A percentile compares a stretch with the other conserved stretches of the same genome.
Conservation (phyloP, 2,113 vertebrate genomes). For the Podarcis cretensis region DNA sequence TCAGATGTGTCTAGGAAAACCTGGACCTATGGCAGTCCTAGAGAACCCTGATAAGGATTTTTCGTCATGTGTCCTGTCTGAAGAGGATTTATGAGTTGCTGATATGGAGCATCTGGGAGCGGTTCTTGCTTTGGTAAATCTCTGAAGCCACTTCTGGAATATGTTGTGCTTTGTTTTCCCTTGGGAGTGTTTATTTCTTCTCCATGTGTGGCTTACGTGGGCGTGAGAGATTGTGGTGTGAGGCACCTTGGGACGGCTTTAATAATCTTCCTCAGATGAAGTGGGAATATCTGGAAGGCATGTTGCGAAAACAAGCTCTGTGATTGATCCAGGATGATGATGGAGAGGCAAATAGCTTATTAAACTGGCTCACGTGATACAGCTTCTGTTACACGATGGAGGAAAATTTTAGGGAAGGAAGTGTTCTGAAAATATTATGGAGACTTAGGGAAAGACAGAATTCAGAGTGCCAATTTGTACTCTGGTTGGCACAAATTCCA, state of each 20-base stretch:
- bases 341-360: conserved; percentile 33
- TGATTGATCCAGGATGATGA: conserved; percentile 13
- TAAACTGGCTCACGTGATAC: conserved; percentile 17
- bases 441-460: conserved; percentile 11
- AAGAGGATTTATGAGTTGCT: not conserved
- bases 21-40: no score
- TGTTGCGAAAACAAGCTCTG: not conserved
- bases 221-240: conserved; percentile 22
- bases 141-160: conserved; percentile 40
- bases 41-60: no score
- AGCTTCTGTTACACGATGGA: conserved; percentile 30
- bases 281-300: conserved; percentile 29
- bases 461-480: not conserved
- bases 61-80: no score
- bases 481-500: not conserved
- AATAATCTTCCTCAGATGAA: not conserved
- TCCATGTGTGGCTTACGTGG: fast-evolving
- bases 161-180: conserved; percentile 22
- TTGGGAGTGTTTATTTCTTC: conserved; percentile 14
- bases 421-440: not conserved
- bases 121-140: not conserved
- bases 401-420: conserved; percentile 39
- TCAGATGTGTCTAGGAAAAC: no score
- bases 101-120: not conserved
- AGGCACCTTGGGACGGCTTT: not conserved